Conservation (phyloP, 2,797 vertebrate species). For the Glossophaga mutica region DNA sequence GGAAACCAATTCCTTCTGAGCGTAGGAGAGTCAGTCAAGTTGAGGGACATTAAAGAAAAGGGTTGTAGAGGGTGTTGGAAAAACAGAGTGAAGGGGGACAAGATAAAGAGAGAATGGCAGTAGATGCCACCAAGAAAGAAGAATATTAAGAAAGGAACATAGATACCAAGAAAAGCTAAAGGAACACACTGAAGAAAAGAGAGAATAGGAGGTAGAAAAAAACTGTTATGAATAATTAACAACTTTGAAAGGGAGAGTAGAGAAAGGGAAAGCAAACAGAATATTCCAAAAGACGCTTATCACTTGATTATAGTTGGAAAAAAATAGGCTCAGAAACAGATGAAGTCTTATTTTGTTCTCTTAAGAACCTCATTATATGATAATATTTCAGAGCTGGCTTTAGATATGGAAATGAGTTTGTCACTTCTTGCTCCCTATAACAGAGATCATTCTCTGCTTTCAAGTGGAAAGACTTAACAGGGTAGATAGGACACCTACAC, state of each 20-base stretch:
- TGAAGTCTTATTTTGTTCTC: conserved; percentile 68
- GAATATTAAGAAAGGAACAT: background rate
- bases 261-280: background rate
- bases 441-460: conserved; percentile 75
- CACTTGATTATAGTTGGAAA: conserved; percentile 60
- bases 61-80: background rate
- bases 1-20: conserved; percentile 55
- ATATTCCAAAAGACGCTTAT: conserved; percentile 21
- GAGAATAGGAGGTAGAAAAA: background rate
- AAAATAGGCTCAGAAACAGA: conserved; percentile 62
- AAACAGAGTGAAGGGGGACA: background rate
- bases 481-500: background rate
- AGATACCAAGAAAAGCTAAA: background rate
- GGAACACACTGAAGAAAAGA: background rate
- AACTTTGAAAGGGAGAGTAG: background rate
- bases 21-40: background rate
- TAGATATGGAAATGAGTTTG: conserved; percentile 78
- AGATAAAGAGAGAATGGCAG: background rate
- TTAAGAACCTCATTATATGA: conserved; percentile 68
- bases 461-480: conserved; percentile 65
- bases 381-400: conserved; percentile 74
- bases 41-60: background rate
- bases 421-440: conserved; percentile 38
- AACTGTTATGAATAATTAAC: background rate
- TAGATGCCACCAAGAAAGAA: background rate